Evolutionary conservation across 2,888 invertebrate genomes (phyloP), one percentile per base, ranked within the genome.

Genomic region (Platycheirus albimanus): DNA sequence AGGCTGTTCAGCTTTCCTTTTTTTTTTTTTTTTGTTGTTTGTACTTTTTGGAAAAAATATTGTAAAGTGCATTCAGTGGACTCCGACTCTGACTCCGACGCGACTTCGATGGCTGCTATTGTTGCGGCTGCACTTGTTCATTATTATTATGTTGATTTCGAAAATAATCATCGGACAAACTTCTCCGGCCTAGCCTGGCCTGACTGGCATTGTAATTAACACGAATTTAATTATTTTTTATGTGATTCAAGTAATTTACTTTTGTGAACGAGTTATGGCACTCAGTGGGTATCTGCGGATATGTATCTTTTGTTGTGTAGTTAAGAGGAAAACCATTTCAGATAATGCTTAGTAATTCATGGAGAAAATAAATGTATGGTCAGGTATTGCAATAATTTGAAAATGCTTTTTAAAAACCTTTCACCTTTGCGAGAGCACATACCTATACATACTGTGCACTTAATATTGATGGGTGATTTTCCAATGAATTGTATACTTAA

Each of bases 71-170:
- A 78, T 76, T 76, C 66, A 71, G 67, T 56, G 49, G 49, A 51
- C 8, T 54, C 67, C 54, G 54, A 38, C 5, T 19, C 1, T 10
- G 10, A 11, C n/a, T n/a, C n/a, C n/a, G n/a, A n/a, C n/a, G n/a
- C n/a, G n/a, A n/a, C n/a, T n/a, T n/a, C 0, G 20, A 10, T n/a
- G 10, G 19, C n/a, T 8, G 72, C 63, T 69, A 74, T 83, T 83
- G 83, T 78, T 83, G 72, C 72, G 72, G 83, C 72, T 83, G 83
- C 78, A 83, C 83, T 78, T 83, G 77, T 77, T 77, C 81, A 69
- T 83, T 69, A 83, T 81, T 79, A 49, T 80, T 72, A 77, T 83
- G 78, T 83, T 83, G 78, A 83, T 83, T 83, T 83, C 78, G 78
- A 78, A 58, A 56, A 83, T 78, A 83, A 83, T 83, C 54, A 83